These are phyloP conservation scores for Anguilla japonica DNA, from an alignment of 2,113 vertebrate species.

Conservation along the genomic window DNA sequence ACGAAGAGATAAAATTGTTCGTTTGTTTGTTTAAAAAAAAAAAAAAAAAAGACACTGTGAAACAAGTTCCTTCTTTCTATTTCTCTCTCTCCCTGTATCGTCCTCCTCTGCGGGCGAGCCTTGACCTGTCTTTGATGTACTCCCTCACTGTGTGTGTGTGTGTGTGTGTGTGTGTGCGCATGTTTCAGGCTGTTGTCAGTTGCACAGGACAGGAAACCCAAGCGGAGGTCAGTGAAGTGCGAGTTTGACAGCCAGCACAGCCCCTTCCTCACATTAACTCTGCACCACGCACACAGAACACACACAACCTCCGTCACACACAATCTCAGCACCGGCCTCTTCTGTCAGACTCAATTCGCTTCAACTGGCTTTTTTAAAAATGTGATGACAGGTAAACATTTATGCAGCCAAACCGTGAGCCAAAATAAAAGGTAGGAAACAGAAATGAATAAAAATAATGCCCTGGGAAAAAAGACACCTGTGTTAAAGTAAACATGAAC, in stretches of 20 bases:
- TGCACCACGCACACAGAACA: neutral
- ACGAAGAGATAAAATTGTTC: neutral
- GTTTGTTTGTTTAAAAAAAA: neutral
- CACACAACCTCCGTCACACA: neutral
- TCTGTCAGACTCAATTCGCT: neutral
- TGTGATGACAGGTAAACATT: neutral
- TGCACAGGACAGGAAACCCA: neutral
- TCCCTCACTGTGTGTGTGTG: neutral
- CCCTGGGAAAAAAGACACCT: too few relatives aligned
- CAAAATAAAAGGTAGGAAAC: neutral
- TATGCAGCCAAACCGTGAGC: neutral
- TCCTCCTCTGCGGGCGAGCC: constrained; percentile 9
- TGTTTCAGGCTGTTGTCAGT: neutral
- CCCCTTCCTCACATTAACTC: neutral
- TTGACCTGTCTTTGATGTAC: constrained; percentile 20
- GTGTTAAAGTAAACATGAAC: too few relatives aligned
- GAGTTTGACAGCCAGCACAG: neutral
- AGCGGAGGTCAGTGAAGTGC: constrained; percentile 16
- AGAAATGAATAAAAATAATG: neutral
- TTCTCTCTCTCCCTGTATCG: neutral
- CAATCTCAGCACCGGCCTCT: neutral
- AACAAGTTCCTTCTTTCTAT: neutral
- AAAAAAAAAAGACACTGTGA: constrained; percentile 14
- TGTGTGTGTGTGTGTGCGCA: neutral
- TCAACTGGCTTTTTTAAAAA: neutral